phyloP scores from a whole-genome alignment of 2,888 invertebrate genomes.

The Sarcophaga subvicina region DNA sequence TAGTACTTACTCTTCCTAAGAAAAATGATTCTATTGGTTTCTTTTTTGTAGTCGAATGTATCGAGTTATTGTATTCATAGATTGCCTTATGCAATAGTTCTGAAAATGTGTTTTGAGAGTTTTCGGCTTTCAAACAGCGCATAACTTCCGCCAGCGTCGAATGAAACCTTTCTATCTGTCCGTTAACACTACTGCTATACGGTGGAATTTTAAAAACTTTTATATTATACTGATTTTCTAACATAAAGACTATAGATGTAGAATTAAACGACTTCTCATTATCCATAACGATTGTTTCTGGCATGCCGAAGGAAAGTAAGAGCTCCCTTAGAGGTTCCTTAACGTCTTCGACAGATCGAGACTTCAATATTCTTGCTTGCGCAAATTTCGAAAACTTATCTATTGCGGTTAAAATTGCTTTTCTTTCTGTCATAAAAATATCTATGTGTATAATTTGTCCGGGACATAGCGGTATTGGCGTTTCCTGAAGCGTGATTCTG shows the following conservation, averaged over 20 bases:
- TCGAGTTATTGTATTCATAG: conserved; percentile 33
- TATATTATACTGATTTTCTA: conserved; percentile 45
- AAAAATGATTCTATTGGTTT: conserved; percentile 45
- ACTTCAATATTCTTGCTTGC: conserved; percentile 34
- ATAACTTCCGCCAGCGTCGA: background rate
- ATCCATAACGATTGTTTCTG: conserved; percentile 37
- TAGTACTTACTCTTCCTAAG: conserved; percentile 27
- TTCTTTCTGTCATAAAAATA: conserved; percentile 22
- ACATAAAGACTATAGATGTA: conserved; percentile 22
- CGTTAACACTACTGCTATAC: background rate
- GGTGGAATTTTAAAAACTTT: conserved; percentile 22
- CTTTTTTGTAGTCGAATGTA: conserved; percentile 36
- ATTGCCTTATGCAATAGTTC: conserved; percentile 37
- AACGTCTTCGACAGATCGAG: conserved; percentile 25
- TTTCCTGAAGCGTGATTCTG: conserved; percentile 31
- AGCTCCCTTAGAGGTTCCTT: conserved; percentile 44
- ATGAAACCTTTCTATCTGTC: too few species aligned
- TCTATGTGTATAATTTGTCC: conserved; percentile 34
- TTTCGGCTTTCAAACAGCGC: conserved; percentile 47
- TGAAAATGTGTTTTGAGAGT: conserved; percentile 17
- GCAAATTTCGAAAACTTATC: conserved; percentile 32
- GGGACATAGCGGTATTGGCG: conserved; percentile 18
- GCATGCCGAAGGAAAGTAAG: conserved; percentile 35
- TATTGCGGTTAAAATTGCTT: too few species aligned
- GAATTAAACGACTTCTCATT: conserved; percentile 44